Conservation (phyloP, 2,113 vertebrate species). For the Phrynosoma blainvillii region DNA sequence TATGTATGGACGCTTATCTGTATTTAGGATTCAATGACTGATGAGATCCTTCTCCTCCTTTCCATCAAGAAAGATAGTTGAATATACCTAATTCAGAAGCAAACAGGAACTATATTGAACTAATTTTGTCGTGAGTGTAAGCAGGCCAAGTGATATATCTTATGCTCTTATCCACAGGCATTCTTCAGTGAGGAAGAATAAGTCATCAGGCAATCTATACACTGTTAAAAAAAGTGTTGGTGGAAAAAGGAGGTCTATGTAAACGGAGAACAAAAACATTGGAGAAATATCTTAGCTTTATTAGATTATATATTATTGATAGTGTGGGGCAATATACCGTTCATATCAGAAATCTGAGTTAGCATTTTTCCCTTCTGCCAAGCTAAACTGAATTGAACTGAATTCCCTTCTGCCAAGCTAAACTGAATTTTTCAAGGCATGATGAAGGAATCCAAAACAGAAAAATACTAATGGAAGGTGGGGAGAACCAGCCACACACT, state of each 20-base stretch:
- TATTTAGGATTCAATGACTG: too few relatives aligned
- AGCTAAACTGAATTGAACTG: conserved; percentile 2
- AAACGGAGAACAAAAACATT: not conserved
- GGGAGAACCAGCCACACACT: not conserved
- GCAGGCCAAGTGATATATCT: not conserved
- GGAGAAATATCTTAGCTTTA: not conserved
- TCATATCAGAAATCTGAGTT: conserved; percentile 10
- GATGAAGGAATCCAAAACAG: conserved; percentile 21
- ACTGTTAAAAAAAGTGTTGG: not conserved
- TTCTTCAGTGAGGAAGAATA: not conserved
- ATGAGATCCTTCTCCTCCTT: too few relatives aligned
- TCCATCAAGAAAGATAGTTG: not conserved
- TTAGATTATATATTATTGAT: conserved; percentile 6
- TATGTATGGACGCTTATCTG: too few relatives aligned
- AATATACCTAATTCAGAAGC: not conserved
- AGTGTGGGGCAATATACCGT: not conserved
- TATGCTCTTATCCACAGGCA: fast-evolving
- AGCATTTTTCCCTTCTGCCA: not conserved
- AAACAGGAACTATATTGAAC: not conserved
- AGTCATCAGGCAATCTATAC: not conserved
- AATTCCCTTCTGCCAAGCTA: not conserved
- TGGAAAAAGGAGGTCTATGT: not conserved
- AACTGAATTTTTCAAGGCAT: not conserved
- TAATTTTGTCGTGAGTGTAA: not conserved
- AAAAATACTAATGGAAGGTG: not conserved